These are phyloP conservation scores for Chaetophractus vellerosus DNA, from an alignment of 2,797 vertebrate species.

Conservation along the genomic window DNA sequence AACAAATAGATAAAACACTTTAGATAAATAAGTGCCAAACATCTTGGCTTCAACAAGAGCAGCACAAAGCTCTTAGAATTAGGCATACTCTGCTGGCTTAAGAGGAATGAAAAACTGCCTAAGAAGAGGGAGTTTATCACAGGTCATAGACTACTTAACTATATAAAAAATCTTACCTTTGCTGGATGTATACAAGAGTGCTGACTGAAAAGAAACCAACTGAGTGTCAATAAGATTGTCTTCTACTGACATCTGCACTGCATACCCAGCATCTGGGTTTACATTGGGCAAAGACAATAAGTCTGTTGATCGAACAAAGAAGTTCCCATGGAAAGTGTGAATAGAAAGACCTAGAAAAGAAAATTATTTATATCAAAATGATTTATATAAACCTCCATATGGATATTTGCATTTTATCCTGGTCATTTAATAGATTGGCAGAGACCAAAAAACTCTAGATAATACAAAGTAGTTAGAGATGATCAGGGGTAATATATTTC, in stretches of 20 bases:
- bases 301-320: constrained; percentile 98
- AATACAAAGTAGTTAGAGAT: not conserved
- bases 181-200: constrained; percentile 98
- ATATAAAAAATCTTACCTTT: constrained; percentile 92
- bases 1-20: constrained; percentile 12
- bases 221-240: constrained; percentile 97
- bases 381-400: not conserved
- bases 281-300: constrained; percentile 97
- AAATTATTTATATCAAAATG: constrained; percentile 43
- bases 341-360: constrained; percentile 95
- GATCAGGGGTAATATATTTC: not conserved
- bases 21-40: constrained; percentile 49
- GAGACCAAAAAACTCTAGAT: constrained; percentile 22
- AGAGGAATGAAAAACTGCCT: not conserved
- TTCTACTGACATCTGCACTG: constrained; percentile 98
- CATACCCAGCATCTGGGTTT: constrained; percentile 97
- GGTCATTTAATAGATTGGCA: constrained; percentile 9
- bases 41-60: not conserved
- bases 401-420: not conserved
- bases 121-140: not conserved
- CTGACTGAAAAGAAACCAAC: constrained; percentile 97
- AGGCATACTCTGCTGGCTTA: not conserved
- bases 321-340: constrained; percentile 99
- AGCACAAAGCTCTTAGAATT: constrained; percentile 40
- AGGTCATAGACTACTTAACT: not conserved